phyloP scores from a whole-genome alignment of 1,140 invertebrate genomes.

The Drosophila ogumai region DNA sequence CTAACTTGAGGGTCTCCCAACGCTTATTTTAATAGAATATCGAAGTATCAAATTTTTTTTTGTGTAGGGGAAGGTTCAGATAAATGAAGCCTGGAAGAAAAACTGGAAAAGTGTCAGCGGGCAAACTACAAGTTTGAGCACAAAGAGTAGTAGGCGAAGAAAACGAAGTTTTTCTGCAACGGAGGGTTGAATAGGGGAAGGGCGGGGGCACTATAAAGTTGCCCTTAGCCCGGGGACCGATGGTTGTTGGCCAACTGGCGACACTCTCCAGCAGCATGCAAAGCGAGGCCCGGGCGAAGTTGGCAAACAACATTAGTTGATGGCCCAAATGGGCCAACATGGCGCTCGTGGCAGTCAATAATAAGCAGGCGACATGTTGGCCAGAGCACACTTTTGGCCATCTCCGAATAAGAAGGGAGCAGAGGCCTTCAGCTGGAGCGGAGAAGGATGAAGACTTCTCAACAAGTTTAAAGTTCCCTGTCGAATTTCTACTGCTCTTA shows the following conservation, averaged over 20 bases:
- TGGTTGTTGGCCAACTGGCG: conserved; percentile 53
- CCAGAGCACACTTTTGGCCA: conserved; percentile 67
- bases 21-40: not conserved
- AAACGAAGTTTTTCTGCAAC: conserved; percentile 60
- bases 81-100: conserved; percentile 63
- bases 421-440: not conserved
- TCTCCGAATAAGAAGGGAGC: conserved; percentile 13
- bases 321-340: conserved; percentile 80
- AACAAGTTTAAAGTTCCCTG: conserved; percentile 73
- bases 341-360: conserved; percentile 80
- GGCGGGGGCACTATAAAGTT: conserved; percentile 46
- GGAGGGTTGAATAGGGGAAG: not conserved
- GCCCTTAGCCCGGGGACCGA: conserved; percentile 27
- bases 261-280: conserved; percentile 57
- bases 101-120: conserved; percentile 75
- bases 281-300: conserved; percentile 62
- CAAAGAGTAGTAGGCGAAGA: conserved; percentile 34
- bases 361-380: conserved; percentile 82
- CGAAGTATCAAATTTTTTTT: not conserved
- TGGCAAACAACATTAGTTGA: conserved; percentile 82
- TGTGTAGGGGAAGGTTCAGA: conserved; percentile 29
- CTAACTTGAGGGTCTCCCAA: not conserved
- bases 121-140: conserved; percentile 54
- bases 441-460: conserved; percentile 52
- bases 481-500: conserved; percentile 24